Percentiles rank a stretch among this genome's conserved stretches.
Evolutionary conservation across 2,113 vertebrate genomes (phyloP).

Genomic region (Deroptyus accipitrinus): DNA sequence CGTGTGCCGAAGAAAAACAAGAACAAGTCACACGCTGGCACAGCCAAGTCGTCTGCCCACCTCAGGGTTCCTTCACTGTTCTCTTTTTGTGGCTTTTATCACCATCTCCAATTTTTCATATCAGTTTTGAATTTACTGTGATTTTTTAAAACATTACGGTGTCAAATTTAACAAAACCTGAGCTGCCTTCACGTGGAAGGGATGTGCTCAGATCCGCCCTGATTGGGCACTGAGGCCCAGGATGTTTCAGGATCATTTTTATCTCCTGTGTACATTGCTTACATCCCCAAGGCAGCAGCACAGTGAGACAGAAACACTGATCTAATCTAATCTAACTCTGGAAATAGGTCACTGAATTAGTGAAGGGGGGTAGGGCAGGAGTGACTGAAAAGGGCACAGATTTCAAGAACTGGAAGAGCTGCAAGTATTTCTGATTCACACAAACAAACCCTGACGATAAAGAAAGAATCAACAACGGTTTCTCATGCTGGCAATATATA

Average conservation of each 20-base stretch:
- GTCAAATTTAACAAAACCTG: neutral
- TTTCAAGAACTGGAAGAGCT: neutral
- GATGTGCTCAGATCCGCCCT: neutral
- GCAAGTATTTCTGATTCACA: neutral
- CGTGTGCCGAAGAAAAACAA: neutral
- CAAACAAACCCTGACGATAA: neutral
- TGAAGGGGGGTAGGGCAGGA: accelerated
- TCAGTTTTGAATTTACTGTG: neutral
- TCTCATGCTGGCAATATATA: conserved; percentile 57
- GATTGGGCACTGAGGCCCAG: neutral
- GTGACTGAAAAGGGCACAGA: neutral
- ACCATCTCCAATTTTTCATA: neutral
- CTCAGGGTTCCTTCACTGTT: neutral
- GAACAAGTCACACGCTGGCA: neutral
- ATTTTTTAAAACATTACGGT: neutral
- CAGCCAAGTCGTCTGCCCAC: neutral
- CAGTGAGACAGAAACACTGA: neutral
- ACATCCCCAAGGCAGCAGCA: neutral
- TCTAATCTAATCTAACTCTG: neutral
- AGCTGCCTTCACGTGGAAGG: neutral
- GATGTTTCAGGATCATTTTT: neutral
- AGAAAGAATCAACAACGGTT: neutral
- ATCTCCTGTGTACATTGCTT: neutral
- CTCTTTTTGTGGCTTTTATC: neutral
- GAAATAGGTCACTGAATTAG: neutral